Percentiles rank a stretch among this genome's conserved stretches.
These are phyloP conservation scores for Brachyhypopomus gauderio DNA, from an alignment of 2,113 vertebrate species.

Conservation along the genomic window DNA sequence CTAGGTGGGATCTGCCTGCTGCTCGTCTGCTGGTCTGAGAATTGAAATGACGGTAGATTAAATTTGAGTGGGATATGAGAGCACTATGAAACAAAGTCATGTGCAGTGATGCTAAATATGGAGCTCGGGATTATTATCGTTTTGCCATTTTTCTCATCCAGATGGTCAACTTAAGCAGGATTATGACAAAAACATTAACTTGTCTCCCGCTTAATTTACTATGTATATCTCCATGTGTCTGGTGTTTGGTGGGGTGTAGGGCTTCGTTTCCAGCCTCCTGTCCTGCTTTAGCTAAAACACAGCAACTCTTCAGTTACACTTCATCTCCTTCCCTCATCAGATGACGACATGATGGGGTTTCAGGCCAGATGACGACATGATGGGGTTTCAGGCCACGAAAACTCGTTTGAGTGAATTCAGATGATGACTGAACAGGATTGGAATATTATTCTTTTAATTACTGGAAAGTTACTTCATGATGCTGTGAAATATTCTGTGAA, in stretches of 20 bases:
- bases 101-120: conserved; percentile 2
- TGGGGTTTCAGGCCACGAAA: neutral
- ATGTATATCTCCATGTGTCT: neutral
- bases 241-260: neutral
- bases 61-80: neutral
- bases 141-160: neutral
- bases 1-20: neutral
- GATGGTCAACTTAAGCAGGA: conserved; percentile 2
- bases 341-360: neutral
- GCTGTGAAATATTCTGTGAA: neutral
- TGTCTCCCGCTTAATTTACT: neutral
- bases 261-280: neutral
- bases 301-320: neutral
- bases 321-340: neutral
- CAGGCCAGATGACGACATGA: neutral
- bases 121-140: neutral
- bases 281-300: neutral
- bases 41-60: neutral
- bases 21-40: neutral
- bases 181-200: neutral
- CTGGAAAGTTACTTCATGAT: neutral
- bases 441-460: neutral
- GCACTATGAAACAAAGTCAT: neutral
- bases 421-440: neutral
- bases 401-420: neutral